These are phyloP conservation scores for Oophaga sylvatica DNA, from an alignment of 2,797 vertebrate species.

Conservation along the genomic window DNA sequence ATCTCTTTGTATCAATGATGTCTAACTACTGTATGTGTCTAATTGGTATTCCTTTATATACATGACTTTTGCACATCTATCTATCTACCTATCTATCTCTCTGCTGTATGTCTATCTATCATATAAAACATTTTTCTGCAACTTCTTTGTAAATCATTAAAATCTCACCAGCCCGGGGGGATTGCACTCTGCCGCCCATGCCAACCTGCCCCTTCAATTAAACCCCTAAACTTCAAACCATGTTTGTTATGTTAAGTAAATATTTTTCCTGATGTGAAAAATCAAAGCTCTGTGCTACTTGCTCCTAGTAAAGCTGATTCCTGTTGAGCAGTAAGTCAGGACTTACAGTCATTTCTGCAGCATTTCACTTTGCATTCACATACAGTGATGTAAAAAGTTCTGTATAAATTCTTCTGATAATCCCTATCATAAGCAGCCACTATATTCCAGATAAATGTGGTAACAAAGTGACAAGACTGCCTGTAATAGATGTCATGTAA, in stretches of 20 bases:
- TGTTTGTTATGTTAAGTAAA: slow-evolving; percentile 65
- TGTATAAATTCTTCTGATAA: slow-evolving; percentile 66
- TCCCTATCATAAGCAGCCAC: slow-evolving; percentile 31
- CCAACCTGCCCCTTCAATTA: slow-evolving; percentile 52
- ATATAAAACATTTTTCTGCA: neutral
- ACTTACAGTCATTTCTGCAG: slow-evolving; percentile 67
- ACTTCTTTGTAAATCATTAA: slow-evolving; percentile 10
- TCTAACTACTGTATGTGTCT: neutral
- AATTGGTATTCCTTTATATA: neutral
- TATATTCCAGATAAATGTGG: neutral
- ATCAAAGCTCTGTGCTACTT: slow-evolving; percentile 70
- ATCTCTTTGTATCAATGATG: no score
- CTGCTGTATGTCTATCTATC: neutral
- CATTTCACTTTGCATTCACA: slow-evolving; percentile 66
- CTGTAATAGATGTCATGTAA: neutral
- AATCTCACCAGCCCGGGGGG: slow-evolving; percentile 5
- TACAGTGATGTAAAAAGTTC: slow-evolving; percentile 67
- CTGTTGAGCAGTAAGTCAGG: slow-evolving; percentile 69
- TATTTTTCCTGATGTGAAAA: slow-evolving; percentile 71
- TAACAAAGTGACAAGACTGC: neutral
- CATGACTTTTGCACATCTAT: neutral
- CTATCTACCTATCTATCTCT: neutral
- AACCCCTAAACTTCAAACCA: slow-evolving; percentile 51
- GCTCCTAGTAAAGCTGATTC: slow-evolving; percentile 67
- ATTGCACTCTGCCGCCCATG: neutral